A percentile compares a stretch with the other conserved stretches of the same genome.
Evolutionary conservation across 2,797 vertebrate genomes (phyloP).

Genomic region (Alcedo atthis): DNA sequence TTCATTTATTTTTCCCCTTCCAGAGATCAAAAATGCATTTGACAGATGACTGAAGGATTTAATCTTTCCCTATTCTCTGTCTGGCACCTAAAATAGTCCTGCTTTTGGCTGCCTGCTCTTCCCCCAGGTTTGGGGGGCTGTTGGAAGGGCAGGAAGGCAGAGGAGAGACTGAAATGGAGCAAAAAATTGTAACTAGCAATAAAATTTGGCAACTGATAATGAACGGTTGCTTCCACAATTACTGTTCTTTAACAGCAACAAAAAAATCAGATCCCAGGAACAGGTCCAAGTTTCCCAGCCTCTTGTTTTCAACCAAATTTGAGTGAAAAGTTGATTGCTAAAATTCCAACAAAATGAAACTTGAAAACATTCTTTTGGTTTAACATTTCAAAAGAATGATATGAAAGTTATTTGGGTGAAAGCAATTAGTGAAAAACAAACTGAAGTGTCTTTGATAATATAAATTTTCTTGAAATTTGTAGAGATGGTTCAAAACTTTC

Average conservation of each 20-base stretch:
- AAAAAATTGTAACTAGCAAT: background rate
- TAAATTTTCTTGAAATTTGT: background rate
- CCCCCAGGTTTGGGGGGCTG: background rate
- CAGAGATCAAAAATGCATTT: background rate
- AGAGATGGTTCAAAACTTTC: background rate
- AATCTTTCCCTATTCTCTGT: background rate
- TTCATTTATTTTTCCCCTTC: background rate
- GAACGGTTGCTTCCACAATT: background rate
- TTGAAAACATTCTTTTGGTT: background rate
- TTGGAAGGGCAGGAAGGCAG: background rate
- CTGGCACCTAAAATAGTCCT: background rate
- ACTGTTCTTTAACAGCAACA: background rate
- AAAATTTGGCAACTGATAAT: background rate
- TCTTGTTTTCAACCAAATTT: background rate
- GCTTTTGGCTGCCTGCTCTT: background rate
- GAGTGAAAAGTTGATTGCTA: background rate
- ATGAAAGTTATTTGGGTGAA: background rate
- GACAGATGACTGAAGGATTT: background rate
- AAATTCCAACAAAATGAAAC: background rate
- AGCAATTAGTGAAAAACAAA: background rate
- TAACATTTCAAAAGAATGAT: background rate
- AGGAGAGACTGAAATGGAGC: background rate
- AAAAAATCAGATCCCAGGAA: background rate
- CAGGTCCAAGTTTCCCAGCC: background rate
- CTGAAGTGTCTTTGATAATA: background rate